phyloP scores from a whole-genome alignment of 1,140 invertebrate species.

The Pantala flavescens region DNA sequence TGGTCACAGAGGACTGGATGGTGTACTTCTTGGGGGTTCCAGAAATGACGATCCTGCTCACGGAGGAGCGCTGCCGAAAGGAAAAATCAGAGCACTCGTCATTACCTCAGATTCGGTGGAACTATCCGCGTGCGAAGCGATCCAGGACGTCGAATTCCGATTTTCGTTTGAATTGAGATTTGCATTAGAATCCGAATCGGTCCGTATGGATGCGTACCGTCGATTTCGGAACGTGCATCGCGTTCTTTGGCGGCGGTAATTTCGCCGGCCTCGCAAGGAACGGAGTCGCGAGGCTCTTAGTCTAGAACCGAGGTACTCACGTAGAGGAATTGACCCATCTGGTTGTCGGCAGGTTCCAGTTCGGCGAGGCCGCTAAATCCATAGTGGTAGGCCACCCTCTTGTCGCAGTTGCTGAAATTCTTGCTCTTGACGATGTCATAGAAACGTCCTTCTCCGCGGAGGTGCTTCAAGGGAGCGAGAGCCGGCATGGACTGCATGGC shows the following conservation, averaged over 20 bases:
- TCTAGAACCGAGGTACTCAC: conserved; percentile 28
- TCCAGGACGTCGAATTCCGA: no score
- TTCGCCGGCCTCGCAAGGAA: no score
- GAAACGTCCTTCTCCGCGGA: conserved; percentile 34
- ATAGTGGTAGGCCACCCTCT: conserved; percentile 46
- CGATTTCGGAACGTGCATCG: no score
- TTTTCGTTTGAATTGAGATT: no score
- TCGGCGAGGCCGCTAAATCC: conserved; percentile 41
- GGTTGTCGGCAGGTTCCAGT: conserved; percentile 39
- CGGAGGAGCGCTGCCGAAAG: conserved; percentile 36
- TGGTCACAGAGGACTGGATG: conserved; percentile 50
- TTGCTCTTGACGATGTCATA: conserved; percentile 54
- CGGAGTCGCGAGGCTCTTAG: no score
- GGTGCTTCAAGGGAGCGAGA: conserved; percentile 37
- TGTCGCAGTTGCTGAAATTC: conserved; percentile 50
- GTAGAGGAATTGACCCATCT: conserved; percentile 43
- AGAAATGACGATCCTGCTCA: conserved; percentile 42
- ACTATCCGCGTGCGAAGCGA: no score
- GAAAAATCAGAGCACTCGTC: background rate
- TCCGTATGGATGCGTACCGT: no score
- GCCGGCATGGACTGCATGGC: conserved; percentile 36
- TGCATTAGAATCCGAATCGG: no score
- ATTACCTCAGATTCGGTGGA: no score
- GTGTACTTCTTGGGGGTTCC: conserved; percentile 42
- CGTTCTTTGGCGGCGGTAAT: no score